These are phyloP conservation scores for Cyclophora punctaria DNA, from an alignment of 2,888 invertebrate genomes.

Conservation along the genomic window DNA sequence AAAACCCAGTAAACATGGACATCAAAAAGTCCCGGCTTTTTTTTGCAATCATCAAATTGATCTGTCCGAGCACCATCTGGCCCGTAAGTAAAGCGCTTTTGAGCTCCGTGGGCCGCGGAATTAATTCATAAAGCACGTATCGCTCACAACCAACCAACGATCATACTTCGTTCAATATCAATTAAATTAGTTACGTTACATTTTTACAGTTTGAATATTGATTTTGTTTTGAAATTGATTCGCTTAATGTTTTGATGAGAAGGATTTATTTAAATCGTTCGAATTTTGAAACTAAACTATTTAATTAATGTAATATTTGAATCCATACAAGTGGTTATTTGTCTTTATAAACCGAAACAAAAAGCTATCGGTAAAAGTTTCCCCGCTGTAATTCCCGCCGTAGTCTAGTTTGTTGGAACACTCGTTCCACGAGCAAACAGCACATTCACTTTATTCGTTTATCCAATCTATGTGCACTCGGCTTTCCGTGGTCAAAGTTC, in stretches of 20 bases:
- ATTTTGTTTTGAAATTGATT: no score
- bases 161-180: conserved; percentile 21
- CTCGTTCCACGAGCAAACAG: background rate
- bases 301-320: background rate
- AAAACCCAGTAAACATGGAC: conserved; percentile 28
- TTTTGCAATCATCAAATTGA: conserved; percentile 75
- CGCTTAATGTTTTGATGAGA: no score
- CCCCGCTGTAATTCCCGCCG: background rate
- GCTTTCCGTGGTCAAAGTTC: conserved; percentile 45
- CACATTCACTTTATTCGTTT: background rate
- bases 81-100: conserved; percentile 70
- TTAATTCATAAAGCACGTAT: conserved; percentile 72
- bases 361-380: conserved; percentile 3
- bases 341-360: conserved; percentile 1
- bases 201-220: no score
- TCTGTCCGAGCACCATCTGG: conserved; percentile 72
- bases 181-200: no score
- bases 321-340: no score
- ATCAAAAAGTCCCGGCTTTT: conserved; percentile 65
- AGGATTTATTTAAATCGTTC: no score
- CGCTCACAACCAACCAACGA: conserved; percentile 33
- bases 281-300: background rate
- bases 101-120: conserved; percentile 63
- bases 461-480: conserved; percentile 14
- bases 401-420: background rate